A percentile compares a stretch with the other conserved stretches of the same genome.
Evolutionary conservation across 1,140 invertebrate genomes (phyloP).

Genomic region (Drosophila suzukii): DNA sequence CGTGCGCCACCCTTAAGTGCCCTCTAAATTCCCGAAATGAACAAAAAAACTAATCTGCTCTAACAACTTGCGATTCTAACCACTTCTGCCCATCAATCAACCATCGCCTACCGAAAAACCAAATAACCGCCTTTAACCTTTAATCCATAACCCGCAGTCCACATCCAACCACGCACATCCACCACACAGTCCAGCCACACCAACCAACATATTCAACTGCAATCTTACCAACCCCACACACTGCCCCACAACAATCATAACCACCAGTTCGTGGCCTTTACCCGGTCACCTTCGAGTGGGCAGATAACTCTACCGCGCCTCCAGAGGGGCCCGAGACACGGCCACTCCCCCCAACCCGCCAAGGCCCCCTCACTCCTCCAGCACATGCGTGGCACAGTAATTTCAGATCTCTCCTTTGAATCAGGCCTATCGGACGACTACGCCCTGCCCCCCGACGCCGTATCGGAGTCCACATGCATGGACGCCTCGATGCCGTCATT

Average conservation of each 20-base stretch:
- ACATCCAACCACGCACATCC: conserved; percentile 40
- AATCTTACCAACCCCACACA: conserved; percentile 31
- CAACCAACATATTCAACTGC: conserved; percentile 47
- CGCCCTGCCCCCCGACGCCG: conserved; percentile 96
- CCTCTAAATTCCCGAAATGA: background rate
- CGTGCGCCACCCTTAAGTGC: background rate
- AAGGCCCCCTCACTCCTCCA: conserved; percentile 39
- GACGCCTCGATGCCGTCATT: conserved; percentile 90
- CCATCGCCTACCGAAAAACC: conserved; percentile 30
- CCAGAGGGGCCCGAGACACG: conserved; percentile 49
- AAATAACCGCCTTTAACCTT: conserved; percentile 58
- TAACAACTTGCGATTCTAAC: conserved; percentile 49
- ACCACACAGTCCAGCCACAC: conserved; percentile 38
- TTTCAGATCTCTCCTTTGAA: conserved; percentile 94
- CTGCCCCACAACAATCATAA: conserved; percentile 31
- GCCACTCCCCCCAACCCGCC: conserved; percentile 58
- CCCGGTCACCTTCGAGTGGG: conserved; percentile 19
- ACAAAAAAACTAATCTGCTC: conserved; percentile 31
- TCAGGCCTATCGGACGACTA: conserved; percentile 98
- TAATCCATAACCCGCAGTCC: conserved; percentile 34
- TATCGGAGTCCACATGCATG: conserved; percentile 90
- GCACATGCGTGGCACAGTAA: conserved; percentile 84
- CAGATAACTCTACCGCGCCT: conserved; percentile 68
- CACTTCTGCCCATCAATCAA: conserved; percentile 42
- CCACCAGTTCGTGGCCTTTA: conserved; percentile 13